These are phyloP conservation scores for Drosophila ambigua DNA, from an alignment of 1,140 invertebrate genomes.

Conservation along the genomic window DNA sequence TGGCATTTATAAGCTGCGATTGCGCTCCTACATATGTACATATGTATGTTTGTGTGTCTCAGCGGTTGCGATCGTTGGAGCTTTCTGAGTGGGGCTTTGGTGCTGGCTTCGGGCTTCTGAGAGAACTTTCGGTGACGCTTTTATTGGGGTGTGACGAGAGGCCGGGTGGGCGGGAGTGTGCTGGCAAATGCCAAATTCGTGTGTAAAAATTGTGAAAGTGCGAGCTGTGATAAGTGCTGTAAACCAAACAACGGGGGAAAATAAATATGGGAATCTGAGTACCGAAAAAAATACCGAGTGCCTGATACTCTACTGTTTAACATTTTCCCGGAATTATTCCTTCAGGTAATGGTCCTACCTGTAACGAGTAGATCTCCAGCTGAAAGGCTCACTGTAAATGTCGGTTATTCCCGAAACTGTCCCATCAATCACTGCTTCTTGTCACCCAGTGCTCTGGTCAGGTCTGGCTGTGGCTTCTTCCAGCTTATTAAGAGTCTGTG, in stretches of 20 bases:
- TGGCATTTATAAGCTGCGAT: conserved; percentile 69
- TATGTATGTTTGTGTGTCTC: background rate
- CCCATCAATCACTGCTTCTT: conserved; percentile 35
- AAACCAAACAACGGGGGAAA: conserved; percentile 36
- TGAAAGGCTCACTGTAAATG: conserved; percentile 20
- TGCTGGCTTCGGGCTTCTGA: conserved; percentile 16
- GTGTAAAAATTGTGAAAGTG: conserved; percentile 67
- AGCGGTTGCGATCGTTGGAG: conserved; percentile 26
- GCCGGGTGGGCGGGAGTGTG: conserved; percentile 6
- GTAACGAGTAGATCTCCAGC: background rate
- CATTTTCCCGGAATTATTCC: background rate
- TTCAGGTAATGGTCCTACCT: conserved; percentile 24
- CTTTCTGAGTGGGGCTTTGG: conserved; percentile 27
- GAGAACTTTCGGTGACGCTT: conserved; percentile 51
- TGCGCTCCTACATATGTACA: background rate
- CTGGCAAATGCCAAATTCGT: conserved; percentile 49
- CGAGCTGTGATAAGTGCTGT: conserved; percentile 38
- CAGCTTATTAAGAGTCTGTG: conserved; percentile 38
- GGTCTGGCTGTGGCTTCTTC: background rate
- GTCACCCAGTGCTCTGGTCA: background rate
- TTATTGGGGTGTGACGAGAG: background rate
- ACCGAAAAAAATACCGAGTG: too few species aligned
- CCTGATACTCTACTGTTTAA: background rate
- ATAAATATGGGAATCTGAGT: background rate
- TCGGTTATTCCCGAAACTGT: conserved; percentile 36